Percentiles rank a stretch among this genome's conserved stretches.
Evolutionary conservation across 2,113 vertebrate genomes (phyloP).

Genomic region (Calcarius ornatus): DNA sequence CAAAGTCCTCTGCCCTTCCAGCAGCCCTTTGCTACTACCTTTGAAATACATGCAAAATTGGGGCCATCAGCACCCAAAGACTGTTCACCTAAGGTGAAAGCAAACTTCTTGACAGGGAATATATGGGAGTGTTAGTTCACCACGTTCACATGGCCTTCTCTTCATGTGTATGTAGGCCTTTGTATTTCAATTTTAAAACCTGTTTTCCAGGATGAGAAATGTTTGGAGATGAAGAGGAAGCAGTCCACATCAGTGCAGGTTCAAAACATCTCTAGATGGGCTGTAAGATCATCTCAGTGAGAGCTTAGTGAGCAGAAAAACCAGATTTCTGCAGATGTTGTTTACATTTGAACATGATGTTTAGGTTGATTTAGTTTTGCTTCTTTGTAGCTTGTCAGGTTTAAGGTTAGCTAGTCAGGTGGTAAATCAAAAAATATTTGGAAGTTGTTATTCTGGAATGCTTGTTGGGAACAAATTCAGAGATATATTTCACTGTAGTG

Average conservation of each 20-base stretch:
- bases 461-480: not conserved
- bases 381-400: not conserved
- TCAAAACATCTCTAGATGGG: not conserved
- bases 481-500: not conserved
- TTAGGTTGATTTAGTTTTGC: conserved; percentile 9
- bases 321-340: not conserved
- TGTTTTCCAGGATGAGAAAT: not conserved
- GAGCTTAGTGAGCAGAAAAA: not conserved
- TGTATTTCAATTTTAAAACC: not conserved
- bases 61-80: not conserved
- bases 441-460: not conserved
- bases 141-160: not conserved
- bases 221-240: not conserved
- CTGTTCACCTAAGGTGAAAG: not conserved
- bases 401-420: not conserved
- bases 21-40: not conserved
- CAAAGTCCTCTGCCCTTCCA: not conserved
- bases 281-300: not conserved
- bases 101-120: not conserved
- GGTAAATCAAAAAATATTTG: not conserved
- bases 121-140: not conserved
- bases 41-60: not conserved
- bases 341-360: not conserved
- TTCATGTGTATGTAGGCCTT: not conserved
- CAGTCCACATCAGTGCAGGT: not conserved